Conservation (phyloP, 2,797 vertebrate genomes). For the Hapalemur alaotrensis region DNA sequence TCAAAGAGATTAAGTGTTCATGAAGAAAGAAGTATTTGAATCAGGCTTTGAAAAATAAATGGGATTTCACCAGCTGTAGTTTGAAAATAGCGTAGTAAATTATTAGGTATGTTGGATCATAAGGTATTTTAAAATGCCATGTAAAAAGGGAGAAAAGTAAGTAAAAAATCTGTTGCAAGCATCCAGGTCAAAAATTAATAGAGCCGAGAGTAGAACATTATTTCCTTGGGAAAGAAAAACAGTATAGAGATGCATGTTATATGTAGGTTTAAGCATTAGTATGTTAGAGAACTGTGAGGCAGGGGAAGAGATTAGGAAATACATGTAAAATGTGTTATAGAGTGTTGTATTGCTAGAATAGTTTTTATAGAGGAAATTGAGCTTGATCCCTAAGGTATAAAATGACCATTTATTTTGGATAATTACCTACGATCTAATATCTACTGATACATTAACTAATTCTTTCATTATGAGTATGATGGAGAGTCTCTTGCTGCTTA, state of each 20-base stretch:
- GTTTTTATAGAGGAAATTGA: neutral
- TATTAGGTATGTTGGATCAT: neutral
- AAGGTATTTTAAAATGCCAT: neutral
- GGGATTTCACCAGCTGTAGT: neutral
- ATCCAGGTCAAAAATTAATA: neutral
- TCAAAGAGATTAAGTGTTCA: neutral
- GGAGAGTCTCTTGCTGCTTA: neutral
- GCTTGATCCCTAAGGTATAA: neutral
- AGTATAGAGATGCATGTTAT: neutral
- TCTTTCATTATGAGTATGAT: neutral
- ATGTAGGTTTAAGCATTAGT: neutral
- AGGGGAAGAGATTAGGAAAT: neutral
- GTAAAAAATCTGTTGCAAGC: neutral
- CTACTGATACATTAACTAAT: neutral
- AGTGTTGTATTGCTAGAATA: neutral
- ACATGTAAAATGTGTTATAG: neutral
- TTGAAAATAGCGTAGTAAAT: neutral
- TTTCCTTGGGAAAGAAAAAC: neutral
- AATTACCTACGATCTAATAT: neutral
- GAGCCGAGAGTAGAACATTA: neutral
- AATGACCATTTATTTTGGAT: neutral
- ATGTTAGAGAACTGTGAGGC: neutral
- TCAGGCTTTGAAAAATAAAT: neutral
- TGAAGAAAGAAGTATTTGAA: neutral
- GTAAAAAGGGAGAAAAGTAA: neutral